These are phyloP conservation scores for Hoplodrina ambigua DNA, from an alignment of 2,888 invertebrate species.

Conservation along the genomic window DNA sequence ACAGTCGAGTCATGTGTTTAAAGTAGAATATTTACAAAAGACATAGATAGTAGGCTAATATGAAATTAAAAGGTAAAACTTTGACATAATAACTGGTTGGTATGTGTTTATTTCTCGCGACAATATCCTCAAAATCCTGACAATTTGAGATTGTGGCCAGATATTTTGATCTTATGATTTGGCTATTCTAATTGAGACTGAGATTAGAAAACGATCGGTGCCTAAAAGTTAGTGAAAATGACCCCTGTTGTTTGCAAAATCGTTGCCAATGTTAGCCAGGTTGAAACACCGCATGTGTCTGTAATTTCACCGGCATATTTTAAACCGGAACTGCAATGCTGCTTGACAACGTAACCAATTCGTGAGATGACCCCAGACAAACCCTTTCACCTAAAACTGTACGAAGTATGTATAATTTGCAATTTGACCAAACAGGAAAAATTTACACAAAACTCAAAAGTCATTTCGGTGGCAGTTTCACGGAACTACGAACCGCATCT, in stretches of 20 bases:
- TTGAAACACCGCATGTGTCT: background rate
- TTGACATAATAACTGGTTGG: no score
- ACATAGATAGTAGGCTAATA: no score
- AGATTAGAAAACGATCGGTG: no score
- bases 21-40: no score
- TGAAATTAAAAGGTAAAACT: no score
- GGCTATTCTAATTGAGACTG: no score
- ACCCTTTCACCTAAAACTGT: slow-evolving; percentile 13
- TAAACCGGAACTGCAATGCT: slow-evolving; percentile 23
- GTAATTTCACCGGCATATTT: background rate
- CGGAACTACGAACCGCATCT: slow-evolving; percentile 18
- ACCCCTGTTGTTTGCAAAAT: no score
- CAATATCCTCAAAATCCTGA: no score
- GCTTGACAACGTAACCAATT: slow-evolving; percentile 6
- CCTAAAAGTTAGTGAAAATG: no score
- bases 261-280: background rate
- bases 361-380: slow-evolving; percentile 1
- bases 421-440: slow-evolving; percentile 28
- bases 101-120: no score
- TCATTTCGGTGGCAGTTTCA: slow-evolving; percentile 9
- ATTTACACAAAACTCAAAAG: slow-evolving; percentile 1
- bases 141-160: no score
- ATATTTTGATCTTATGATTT: no score
- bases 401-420: slow-evolving; percentile 2
- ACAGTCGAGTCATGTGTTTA: slow-evolving; percentile 18